These are phyloP conservation scores for Trichomalopsis sarcophagae DNA, from an alignment of 1,140 invertebrate genomes.

Conservation along the genomic window DNA sequence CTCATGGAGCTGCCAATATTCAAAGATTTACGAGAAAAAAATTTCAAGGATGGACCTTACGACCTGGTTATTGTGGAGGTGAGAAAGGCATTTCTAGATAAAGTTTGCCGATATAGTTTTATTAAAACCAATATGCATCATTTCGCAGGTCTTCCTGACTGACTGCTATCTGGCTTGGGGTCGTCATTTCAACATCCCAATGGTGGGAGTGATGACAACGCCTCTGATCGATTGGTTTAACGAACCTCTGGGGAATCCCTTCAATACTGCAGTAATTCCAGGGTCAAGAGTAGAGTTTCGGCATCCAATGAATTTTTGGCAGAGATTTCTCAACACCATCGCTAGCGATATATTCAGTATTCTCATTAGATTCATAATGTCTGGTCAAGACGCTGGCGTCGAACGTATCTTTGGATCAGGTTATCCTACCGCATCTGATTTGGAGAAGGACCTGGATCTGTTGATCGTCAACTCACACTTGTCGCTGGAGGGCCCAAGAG, in stretches of 20 bases:
- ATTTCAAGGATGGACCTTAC: conserved; percentile 46
- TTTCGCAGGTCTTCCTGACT: conserved; percentile 60
- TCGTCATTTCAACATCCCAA: conserved; percentile 76
- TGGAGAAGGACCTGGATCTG: conserved; percentile 71
- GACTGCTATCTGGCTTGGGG: conserved; percentile 76
- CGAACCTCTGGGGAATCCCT: conserved; percentile 77
- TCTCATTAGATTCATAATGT: conserved; percentile 51
- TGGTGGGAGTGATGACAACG: conserved; percentile 77
- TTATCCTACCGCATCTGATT: conserved; percentile 59
- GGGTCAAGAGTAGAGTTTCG: conserved; percentile 64
- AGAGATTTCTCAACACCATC: conserved; percentile 71
- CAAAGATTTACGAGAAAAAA: conserved; percentile 51
- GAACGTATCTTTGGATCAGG: conserved; percentile 70
- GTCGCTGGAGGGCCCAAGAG: conserved; percentile 69
- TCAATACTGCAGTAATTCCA: conserved; percentile 76
- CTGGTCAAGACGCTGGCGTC: conserved; percentile 54
- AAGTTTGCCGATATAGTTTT: too few relatives aligned
- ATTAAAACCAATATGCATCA: conserved; percentile 64
- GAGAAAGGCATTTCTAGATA: neutral
- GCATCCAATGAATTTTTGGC: conserved; percentile 79
- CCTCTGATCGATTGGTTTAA: conserved; percentile 76
- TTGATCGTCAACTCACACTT: conserved; percentile 76
- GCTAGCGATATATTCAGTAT: conserved; percentile 1
- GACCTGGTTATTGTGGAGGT: conserved; percentile 56
- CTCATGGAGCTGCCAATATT: conserved; percentile 52